Conservation (phyloP, 2,797 vertebrate genomes). For the Esox masquinongy region DNA sequence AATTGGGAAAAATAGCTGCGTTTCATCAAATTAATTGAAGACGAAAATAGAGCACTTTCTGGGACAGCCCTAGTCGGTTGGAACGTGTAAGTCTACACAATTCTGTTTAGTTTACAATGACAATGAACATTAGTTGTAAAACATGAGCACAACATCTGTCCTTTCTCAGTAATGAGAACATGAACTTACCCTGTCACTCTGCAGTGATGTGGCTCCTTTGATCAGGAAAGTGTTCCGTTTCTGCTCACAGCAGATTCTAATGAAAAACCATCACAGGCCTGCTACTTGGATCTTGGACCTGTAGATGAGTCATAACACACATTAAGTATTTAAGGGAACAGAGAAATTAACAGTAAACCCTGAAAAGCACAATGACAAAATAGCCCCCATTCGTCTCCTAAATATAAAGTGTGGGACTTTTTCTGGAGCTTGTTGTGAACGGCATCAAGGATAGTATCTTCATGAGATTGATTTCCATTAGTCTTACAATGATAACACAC, state of each 20-base stretch:
- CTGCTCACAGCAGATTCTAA: constrained; percentile 28
- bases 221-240: constrained; percentile 25
- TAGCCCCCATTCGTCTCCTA: neutral
- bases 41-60: neutral
- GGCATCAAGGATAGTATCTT: neutral
- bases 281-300: constrained; percentile 17
- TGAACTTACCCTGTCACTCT: neutral
- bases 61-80: neutral
- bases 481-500: neutral
- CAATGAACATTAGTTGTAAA: neutral
- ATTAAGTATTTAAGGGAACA: neutral
- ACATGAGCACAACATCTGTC: neutral
- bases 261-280: constrained; percentile 27
- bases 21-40: neutral
- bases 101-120: neutral
- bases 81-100: neutral
- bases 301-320: constrained; percentile 12
- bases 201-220: constrained; percentile 5
- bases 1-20: neutral
- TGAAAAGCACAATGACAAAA: neutral
- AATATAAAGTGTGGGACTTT: neutral
- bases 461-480: neutral
- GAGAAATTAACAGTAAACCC: neutral
- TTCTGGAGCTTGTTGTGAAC: neutral
- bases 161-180: neutral